Percentiles rank a stretch among this genome's conserved stretches.
Evolutionary conservation across 2,797 vertebrate species (phyloP).

Genomic region (Salmo trutta): DNA sequence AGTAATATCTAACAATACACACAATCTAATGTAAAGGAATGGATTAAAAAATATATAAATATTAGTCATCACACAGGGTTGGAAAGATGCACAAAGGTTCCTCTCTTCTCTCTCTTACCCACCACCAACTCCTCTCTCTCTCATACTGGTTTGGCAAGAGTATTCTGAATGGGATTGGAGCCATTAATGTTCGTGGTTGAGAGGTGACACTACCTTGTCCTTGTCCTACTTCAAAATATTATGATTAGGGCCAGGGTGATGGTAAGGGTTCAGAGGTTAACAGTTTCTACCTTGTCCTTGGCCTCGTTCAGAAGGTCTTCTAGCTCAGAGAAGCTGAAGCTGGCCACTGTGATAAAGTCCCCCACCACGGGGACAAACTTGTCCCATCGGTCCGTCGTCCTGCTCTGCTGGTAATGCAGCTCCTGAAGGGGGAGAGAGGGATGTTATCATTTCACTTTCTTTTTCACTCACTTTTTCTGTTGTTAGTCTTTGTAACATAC

Average conservation of each 20-base stretch:
- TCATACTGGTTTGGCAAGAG: no score
- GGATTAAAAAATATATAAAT: no score
- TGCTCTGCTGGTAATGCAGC: slow-evolving; percentile 90
- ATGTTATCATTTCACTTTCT: not conserved
- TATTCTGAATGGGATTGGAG: no score
- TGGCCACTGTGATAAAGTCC: slow-evolving; percentile 96
- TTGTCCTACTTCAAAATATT: slow-evolving; percentile 84
- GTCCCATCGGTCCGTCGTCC: slow-evolving; percentile 81
- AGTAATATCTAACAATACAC: no score
- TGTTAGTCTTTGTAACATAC: no score
- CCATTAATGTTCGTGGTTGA: no score
- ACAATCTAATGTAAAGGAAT: no score
- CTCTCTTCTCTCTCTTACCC: no score
- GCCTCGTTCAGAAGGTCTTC: slow-evolving; percentile 93
- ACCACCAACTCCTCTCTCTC: no score
- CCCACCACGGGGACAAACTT: slow-evolving; percentile 93
- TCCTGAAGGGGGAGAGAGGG: slow-evolving; percentile 75
- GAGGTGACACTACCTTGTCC: slow-evolving; percentile 66
- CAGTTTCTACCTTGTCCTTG: slow-evolving; percentile 86
- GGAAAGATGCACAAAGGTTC: no score
- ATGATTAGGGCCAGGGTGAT: no score
- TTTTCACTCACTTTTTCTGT: not conserved
- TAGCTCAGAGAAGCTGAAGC: slow-evolving; percentile 97
- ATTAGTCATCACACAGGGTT: not conserved
- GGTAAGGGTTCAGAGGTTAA: not conserved